Base-by-base conservation (phyloP, 2,888 invertebrate species). In the Fabriciana adippe region DNA sequence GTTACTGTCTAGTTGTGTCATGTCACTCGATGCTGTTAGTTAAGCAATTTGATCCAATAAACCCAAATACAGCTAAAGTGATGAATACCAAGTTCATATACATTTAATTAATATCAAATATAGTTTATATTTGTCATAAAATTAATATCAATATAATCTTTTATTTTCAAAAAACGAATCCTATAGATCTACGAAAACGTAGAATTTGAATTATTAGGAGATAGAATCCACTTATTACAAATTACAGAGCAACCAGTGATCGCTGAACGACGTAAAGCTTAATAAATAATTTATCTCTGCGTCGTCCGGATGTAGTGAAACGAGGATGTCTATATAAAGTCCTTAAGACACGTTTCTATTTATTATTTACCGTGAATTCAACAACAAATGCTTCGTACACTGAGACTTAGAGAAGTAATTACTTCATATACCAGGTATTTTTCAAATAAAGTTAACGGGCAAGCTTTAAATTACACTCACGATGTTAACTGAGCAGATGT, bases 281-380 rank as follows among this genome's bases (percentile, higher is more conserved):
- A 50, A 71, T 71, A 68, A 69, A 69, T 71, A 68, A 71, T 69
- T 61, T 71, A 71, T 71, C 55, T 67, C 50, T 41, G 69, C 60
- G 63, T 47, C 50, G 59, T 66, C 51, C 64, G 59, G 57, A 55
- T 63, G 50, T 53, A 48, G 57, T 61, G 64, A 55, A 61, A 71
- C 31, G 60, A 54, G 54, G 50, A 69, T 61, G 50, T 68, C 66
- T 55, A 15, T 41, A 61, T 51, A 47, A 48, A 64, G 53, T 57
- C 48, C 61, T 61, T 31, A 47, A 53, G 60, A 66, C 18, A 61
- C 50, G 45, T 61, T 45, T 47, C 50, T 62, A 54, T 64, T 21
- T 51, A 64, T 13, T 56, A 57, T 68, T 66, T 57, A 71, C 35
- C 62, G 48, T 16, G 21, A 13, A 45, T 3, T 57, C 15, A 21